These are phyloP conservation scores for Tragelaphus imberbis DNA, from an alignment of 2,113 vertebrate genomes.

Conservation along the genomic window DNA sequence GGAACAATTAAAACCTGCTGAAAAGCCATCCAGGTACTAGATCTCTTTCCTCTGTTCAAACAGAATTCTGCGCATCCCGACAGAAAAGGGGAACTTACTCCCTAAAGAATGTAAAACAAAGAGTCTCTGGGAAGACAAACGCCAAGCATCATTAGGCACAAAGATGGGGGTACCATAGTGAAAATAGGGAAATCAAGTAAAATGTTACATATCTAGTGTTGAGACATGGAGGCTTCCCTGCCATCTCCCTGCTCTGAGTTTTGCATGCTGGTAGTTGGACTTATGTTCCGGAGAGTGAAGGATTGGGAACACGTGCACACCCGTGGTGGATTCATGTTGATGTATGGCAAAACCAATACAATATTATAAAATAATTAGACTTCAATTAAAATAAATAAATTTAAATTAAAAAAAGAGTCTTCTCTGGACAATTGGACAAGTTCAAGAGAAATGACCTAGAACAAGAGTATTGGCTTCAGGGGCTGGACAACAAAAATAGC, in stretches of 20 bases:
- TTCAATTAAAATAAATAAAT: no score
- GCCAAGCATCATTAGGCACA: accelerated
- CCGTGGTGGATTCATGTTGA: no score
- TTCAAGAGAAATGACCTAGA: background rate
- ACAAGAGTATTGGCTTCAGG: background rate
- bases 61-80: accelerated
- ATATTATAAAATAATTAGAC: no score
- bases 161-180: accelerated
- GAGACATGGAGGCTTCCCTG: background rate
- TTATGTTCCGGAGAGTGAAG: background rate
- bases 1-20: background rate
- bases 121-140: background rate
- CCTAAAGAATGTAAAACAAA: background rate
- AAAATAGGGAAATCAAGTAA: background rate
- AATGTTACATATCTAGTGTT: background rate
- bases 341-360: no score
- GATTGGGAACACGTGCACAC: no score
- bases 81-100: background rate
- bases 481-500: background rate
- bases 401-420: no score
- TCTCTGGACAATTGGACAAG: background rate
- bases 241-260: accelerated
- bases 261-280: background rate
- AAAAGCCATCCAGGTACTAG: background rate
- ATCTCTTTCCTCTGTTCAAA: accelerated